Percentiles rank a stretch among this genome's conserved stretches.
These are phyloP conservation scores for Lamprotornis superbus DNA, from an alignment of 2,113 vertebrate genomes.

Conservation along the genomic window DNA sequence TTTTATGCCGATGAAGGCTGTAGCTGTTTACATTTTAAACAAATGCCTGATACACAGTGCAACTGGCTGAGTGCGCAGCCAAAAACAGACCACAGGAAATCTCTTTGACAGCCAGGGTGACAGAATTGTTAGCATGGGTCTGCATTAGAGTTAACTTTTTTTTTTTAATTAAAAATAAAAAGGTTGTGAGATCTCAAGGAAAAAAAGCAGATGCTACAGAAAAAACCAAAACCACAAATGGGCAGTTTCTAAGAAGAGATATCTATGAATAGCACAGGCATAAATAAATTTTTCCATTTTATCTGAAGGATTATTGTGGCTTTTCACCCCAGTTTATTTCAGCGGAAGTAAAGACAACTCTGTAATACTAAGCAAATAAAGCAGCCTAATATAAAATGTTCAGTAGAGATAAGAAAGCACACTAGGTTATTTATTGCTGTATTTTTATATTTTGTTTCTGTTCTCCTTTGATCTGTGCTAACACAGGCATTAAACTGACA, in stretches of 20 bases:
- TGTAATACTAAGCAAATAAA: slow-evolving; percentile 24
- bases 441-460: slow-evolving; percentile 31
- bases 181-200: background rate
- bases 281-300: slow-evolving; percentile 54
- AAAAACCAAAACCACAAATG: background rate
- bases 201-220: background rate
- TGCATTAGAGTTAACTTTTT: background rate
- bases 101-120: slow-evolving; percentile 3
- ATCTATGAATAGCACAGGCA: slow-evolving; percentile 41
- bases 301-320: slow-evolving; percentile 27
- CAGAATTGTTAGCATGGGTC: slow-evolving; percentile 13
- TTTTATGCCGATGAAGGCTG: background rate
- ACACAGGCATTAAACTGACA: slow-evolving; percentile 7
- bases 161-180: background rate
- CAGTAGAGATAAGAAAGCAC: background rate
- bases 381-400: slow-evolving; percentile 10
- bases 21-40: slow-evolving; percentile 29
- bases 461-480: slow-evolving; percentile 24
- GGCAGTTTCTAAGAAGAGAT: slow-evolving; percentile 46
- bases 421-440: slow-evolving; percentile 20
- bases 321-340: slow-evolving; percentile 24
- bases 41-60: background rate
- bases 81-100: slow-evolving; percentile 46
- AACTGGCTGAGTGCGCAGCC: background rate
- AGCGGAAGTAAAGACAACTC: slow-evolving; percentile 6